Evolutionary conservation across 2,113 vertebrate species (phyloP).

Genomic region (Prionailurus viverrinus): DNA sequence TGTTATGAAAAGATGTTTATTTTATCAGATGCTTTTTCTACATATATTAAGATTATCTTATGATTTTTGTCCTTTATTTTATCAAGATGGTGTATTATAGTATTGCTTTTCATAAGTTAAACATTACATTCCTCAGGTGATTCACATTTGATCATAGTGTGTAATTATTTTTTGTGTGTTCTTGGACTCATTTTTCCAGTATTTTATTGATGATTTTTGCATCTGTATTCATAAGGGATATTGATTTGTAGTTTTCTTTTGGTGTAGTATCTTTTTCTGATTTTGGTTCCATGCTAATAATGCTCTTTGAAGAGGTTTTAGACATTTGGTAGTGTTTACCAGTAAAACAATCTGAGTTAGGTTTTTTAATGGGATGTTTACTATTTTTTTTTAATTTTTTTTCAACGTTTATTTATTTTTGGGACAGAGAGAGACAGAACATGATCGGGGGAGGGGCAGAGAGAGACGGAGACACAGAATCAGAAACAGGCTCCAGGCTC

Average conservation of each 20-base stretch:
- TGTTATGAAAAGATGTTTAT: neutral
- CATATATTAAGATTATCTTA: neutral
- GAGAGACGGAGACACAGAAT: too few species aligned
- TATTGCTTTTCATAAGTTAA: neutral
- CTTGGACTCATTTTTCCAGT: neutral
- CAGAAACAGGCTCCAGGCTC: too few species aligned
- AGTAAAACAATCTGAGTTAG: neutral
- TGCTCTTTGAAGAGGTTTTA: neutral
- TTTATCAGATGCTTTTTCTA: neutral
- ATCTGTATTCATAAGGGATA: neutral
- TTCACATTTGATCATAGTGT: neutral
- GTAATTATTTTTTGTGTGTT: neutral
- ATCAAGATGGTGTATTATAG: neutral
- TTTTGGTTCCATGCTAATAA: neutral
- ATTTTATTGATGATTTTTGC: neutral
- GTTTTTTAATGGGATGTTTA: neutral
- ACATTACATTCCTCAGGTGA: neutral
- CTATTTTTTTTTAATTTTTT: neutral
- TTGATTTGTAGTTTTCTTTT: neutral
- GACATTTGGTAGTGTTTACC: neutral
- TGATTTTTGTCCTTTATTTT: neutral
- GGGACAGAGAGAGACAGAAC: too few species aligned
- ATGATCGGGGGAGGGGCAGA: too few species aligned
- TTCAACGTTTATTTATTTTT: too few species aligned
- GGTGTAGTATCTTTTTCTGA: neutral